Percentiles rank a stretch among this genome's conserved stretches.
Conservation (phyloP, 1,140 invertebrate species). For the Ips typographus region DNA sequence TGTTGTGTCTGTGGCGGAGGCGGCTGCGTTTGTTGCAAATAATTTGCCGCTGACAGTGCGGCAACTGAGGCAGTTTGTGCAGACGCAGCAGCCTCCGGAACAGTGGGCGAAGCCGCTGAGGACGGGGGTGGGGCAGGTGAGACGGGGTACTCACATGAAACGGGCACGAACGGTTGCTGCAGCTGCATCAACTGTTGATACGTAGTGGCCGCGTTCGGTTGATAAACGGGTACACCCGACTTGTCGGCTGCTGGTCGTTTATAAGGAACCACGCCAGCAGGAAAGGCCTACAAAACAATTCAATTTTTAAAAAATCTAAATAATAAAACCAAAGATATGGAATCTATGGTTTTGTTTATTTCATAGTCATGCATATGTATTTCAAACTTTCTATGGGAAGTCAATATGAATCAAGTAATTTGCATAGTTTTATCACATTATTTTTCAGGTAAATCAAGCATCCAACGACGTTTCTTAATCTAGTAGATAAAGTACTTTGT, state of each 20-base stretch:
- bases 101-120: conserved; percentile 45
- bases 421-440: too few species aligned
- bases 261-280: conserved; percentile 91
- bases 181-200: conserved; percentile 95
- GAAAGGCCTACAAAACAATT: conserved; percentile 71
- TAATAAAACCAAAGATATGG: conserved; percentile 22
- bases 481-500: too few species aligned
- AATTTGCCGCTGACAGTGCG: not conserved
- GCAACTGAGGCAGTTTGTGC: conserved; percentile 13
- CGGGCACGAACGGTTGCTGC: conserved; percentile 89
- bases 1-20: conserved; percentile 41
- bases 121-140: conserved; percentile 56
- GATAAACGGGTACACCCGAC: conserved; percentile 92
- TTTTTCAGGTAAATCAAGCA: too few species aligned
- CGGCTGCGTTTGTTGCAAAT: conserved; percentile 33
- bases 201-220: conserved; percentile 83
- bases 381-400: too few species aligned
- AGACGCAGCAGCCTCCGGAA: conserved; percentile 35
- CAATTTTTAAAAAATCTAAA: conserved; percentile 14
- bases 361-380: too few species aligned
- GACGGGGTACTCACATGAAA: conserved; percentile 88
- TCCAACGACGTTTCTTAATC: too few species aligned
- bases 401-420: too few species aligned
- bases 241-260: conserved; percentile 93
- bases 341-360: too few species aligned